Evolutionary conservation across 2,888 invertebrate genomes (phyloP).

Genomic region (Nephrotoma guestfalica): DNA sequence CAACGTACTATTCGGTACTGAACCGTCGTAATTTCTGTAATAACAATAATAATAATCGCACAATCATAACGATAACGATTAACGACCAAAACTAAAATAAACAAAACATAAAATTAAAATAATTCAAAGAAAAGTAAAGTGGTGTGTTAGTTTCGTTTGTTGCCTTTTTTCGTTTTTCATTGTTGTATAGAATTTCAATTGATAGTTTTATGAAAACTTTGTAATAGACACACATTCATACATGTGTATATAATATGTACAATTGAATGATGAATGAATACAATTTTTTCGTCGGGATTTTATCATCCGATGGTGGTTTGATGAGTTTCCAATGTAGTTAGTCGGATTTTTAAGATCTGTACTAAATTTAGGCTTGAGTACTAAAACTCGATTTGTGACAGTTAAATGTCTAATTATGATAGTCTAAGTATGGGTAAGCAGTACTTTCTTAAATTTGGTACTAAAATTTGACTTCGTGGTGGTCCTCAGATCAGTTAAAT

Average conservation of each 20-base stretch:
- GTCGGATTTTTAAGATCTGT: background rate
- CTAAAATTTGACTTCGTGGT: no score
- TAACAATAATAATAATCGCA: background rate
- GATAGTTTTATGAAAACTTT: background rate
- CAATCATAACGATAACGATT: background rate
- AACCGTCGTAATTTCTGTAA: background rate
- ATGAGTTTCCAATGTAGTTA: background rate
- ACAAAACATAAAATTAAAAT: no score
- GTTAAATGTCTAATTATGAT: no score
- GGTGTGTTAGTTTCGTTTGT: background rate
- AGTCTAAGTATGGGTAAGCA: no score
- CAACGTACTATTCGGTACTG: background rate
- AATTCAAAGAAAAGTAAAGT: background rate
- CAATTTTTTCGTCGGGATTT: background rate
- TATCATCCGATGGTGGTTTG: background rate
- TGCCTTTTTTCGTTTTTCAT: background rate
- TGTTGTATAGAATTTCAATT: background rate
- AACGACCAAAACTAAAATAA: background rate
- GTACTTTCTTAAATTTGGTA: no score
- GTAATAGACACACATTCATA: background rate
- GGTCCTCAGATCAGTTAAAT: no score
- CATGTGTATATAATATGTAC: background rate
- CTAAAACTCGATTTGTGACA: background rate
- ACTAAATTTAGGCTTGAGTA: background rate
- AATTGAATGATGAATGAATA: background rate